Evolutionary conservation across 1,140 invertebrate genomes (phyloP).

Genomic region (Rhynchophorus ferrugineus): DNA sequence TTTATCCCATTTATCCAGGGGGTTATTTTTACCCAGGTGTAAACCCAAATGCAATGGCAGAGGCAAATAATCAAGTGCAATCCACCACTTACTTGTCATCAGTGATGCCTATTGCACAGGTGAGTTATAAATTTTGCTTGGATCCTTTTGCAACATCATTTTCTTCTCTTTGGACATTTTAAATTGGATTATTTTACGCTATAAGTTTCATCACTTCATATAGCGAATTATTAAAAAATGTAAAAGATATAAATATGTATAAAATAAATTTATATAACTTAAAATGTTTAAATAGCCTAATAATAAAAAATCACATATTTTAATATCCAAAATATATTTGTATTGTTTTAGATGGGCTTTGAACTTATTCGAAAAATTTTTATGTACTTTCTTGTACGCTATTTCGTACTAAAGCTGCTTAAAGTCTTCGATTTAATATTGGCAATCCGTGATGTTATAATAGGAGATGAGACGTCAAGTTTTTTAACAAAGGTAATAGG

Average conservation of each 20-base stretch:
- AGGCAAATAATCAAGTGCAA: conserved; percentile 2
- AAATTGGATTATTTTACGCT: no score
- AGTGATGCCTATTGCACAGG: conserved; percentile 14
- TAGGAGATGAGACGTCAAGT: conserved; percentile 11
- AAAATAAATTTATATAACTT: no score
- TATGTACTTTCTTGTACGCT: conserved; percentile 18
- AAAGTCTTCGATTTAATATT: conserved; percentile 13
- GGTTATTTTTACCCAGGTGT: conserved; percentile 10
- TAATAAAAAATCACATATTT: no score
- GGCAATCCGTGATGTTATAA: conserved; percentile 8
- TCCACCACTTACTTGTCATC: conserved; percentile 11
- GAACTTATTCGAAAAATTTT: conserved; percentile 15
- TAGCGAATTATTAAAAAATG: no score
- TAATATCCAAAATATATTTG: no score
- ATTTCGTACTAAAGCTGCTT: conserved; percentile 15
- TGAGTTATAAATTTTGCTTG: conserved; percentile 1
- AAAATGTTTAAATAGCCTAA: no score
- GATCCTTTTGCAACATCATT: not conserved
- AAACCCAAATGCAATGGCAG: conserved; percentile 1
- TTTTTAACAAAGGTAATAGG: conserved; percentile 19
- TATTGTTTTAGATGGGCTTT: conserved; percentile 21
- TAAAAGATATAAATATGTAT: no score
- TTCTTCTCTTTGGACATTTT: not conserved
- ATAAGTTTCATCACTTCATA: no score
- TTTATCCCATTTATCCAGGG: conserved; percentile 6